phyloP scores from a whole-genome alignment of 2,888 invertebrate genomes.

The Adineta ricciae region DNA sequence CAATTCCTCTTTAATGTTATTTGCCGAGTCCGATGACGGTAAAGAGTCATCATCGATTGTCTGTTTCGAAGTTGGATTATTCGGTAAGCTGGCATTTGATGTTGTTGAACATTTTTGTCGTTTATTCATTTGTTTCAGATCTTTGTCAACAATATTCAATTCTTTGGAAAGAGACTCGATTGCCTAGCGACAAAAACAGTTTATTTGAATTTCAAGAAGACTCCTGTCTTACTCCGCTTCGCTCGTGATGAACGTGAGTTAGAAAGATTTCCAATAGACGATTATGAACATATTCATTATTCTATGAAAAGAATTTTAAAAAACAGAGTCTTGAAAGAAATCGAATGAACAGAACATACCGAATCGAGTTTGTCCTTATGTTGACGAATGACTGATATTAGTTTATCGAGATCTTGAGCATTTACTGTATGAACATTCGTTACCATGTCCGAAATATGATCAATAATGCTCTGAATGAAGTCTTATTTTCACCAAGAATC shows the following conservation, averaged over 20 bases:
- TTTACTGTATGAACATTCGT: neutral
- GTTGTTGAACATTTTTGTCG: slow-evolving; percentile 45
- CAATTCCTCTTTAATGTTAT: neutral
- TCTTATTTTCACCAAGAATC: too few relatives aligned
- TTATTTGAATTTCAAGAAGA: neutral
- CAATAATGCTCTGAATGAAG: neutral
- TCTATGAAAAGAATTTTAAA: slow-evolving; percentile 38
- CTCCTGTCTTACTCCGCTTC: slow-evolving; percentile 41
- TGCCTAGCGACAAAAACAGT: slow-evolving; percentile 12
- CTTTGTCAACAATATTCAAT: slow-evolving; percentile 64
- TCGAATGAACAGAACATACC: neutral
- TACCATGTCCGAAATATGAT: slow-evolving; percentile 7
- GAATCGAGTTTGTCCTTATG: slow-evolving; percentile 16
- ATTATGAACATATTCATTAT: slow-evolving; percentile 63
- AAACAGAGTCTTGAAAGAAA: neutral
- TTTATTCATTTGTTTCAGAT: slow-evolving; percentile 63
- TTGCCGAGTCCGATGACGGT: neutral
- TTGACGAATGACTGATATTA: neutral
- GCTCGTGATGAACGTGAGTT: slow-evolving; percentile 62
- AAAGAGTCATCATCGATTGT: neutral
- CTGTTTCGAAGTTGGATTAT: neutral
- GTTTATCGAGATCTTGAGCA: neutral
- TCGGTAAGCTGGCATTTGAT: neutral
- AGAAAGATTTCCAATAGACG: slow-evolving; percentile 71
- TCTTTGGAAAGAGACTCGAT: slow-evolving; percentile 61